Evolutionary conservation across 2,888 invertebrate species (phyloP).

Genomic region (Auanema sp.): DNA sequence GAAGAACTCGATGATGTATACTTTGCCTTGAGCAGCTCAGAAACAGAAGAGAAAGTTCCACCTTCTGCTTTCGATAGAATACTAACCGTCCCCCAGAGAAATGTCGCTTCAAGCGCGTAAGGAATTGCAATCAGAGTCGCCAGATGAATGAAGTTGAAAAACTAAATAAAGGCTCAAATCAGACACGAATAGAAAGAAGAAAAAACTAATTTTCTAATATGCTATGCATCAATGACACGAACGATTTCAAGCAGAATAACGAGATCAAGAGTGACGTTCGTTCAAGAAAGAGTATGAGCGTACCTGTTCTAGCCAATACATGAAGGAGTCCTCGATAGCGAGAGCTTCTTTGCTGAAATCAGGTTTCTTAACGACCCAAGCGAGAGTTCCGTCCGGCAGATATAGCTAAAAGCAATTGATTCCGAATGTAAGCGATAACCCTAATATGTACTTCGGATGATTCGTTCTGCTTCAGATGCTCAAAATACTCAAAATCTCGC

Average conservation of each 20-base stretch:
- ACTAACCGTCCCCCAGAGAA: conserved; percentile 41
- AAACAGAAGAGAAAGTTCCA: conserved; percentile 23
- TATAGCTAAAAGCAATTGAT: conserved; percentile 13
- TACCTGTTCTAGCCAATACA: conserved; percentile 17
- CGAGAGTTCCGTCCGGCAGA: conserved; percentile 9
- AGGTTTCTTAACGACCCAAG: conserved; percentile 8
- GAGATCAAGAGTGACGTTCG: not conserved
- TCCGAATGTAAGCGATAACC: not conserved
- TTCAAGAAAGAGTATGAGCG: not conserved
- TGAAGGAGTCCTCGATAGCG: conserved; percentile 1
- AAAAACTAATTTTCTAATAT: conserved; percentile 1
- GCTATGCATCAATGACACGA: not conserved
- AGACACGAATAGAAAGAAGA: not conserved
- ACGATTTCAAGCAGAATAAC: not conserved
- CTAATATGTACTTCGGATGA: conserved; percentile 9
- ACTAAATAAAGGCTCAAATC: conserved; percentile 26
- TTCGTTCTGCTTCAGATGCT: conserved; percentile 6
- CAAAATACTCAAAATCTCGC: conserved; percentile 4
- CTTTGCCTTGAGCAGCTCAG: conserved; percentile 12
- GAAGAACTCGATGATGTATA: conserved; percentile 5
- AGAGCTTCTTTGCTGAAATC: conserved; percentile 9
- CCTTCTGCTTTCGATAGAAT: conserved; percentile 37
- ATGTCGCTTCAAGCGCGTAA: conserved; percentile 35
- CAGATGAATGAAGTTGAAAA: conserved; percentile 44
- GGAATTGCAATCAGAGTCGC: conserved; percentile 42